These are phyloP conservation scores for Cantharis flavilabris DNA, from an alignment of 2,888 invertebrate species.

Conservation along the genomic window DNA sequence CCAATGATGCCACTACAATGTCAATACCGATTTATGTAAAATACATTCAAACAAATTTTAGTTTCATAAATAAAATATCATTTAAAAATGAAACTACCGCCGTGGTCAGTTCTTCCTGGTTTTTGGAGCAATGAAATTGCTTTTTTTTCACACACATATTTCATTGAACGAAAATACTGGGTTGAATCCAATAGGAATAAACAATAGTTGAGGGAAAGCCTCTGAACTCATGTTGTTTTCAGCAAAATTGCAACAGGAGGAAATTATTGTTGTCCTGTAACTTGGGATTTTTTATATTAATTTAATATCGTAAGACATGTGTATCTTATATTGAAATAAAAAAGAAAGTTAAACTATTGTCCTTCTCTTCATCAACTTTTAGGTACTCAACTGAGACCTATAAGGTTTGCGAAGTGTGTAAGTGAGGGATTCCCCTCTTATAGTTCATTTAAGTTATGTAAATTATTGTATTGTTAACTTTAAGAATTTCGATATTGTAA, in stretches of 20 bases:
- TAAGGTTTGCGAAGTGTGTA: neutral
- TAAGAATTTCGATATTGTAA: neutral
- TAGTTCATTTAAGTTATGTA: neutral
- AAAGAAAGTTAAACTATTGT: neutral
- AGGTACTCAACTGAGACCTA: neutral
- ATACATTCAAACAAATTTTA: too few relatives aligned
- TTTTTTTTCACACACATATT: too few relatives aligned
- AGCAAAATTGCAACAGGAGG: neutral
- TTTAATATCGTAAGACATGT: neutral
- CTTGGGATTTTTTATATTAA: neutral
- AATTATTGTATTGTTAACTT: neutral
- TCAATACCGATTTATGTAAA: too few relatives aligned
- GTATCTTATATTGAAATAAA: neutral
- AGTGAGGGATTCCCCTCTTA: neutral
- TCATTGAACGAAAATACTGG: too few relatives aligned
- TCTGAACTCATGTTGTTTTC: too few relatives aligned
- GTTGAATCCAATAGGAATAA: too few relatives aligned
- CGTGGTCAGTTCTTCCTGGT: too few relatives aligned
- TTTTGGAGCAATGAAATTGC: too few relatives aligned
- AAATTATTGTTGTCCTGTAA: neutral
- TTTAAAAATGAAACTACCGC: too few relatives aligned
- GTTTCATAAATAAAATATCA: too few relatives aligned
- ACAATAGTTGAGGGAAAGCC: too few relatives aligned
- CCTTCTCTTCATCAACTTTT: neutral
- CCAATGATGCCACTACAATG: too few relatives aligned